Evolutionary conservation across 2,797 vertebrate genomes (phyloP), one percentile per base, ranked within the genome.

Genomic region (Dermochelys coriacea): DNA sequence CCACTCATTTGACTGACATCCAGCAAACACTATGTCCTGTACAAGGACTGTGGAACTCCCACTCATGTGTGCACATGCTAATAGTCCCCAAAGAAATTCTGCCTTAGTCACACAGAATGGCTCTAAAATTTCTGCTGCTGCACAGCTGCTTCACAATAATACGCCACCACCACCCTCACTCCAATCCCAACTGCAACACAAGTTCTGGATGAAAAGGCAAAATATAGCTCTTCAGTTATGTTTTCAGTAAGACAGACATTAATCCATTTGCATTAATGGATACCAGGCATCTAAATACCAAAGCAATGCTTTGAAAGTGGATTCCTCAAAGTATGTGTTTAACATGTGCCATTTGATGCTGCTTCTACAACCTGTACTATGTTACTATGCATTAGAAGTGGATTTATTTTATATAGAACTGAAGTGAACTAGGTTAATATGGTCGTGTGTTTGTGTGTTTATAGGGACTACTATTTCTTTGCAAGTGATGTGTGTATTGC

Each of bases 61-160:
- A 5, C 1, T 47, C 19, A 6, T 41, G n/a, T 71, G 8, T 0
- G 0, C 49, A 2, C 83, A 84, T 2, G 34, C 45, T 27, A 77
- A 3, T 57, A 50, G 37, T 80, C 54, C n/a, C 1, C 10, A 55
- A 75, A 78, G 50, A 18, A 94, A 52, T 0, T 18, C 3, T 16
- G 1, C 9, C 89, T 86, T 91, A 12, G 87, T 77, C n/a, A 83
- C 15, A 45, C 89, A 83, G 15, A 21, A 2, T 34, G 74, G 18
- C 52, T 85, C 77, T 91, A 1, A 7, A 4, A 91, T 5, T 16
- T 71, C 45, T 47, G 5, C 52, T 82, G 77, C 86, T 50, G 29
- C 16, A 21, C 10, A 85, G 52, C 3, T 21, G 11, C 55, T 86
- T 92, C 64, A 74, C 31, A 64, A 5, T 71, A 21, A 34, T 1